Evolutionary conservation across 2,113 vertebrate species (phyloP).

Genomic region (Caracal caracal): DNA sequence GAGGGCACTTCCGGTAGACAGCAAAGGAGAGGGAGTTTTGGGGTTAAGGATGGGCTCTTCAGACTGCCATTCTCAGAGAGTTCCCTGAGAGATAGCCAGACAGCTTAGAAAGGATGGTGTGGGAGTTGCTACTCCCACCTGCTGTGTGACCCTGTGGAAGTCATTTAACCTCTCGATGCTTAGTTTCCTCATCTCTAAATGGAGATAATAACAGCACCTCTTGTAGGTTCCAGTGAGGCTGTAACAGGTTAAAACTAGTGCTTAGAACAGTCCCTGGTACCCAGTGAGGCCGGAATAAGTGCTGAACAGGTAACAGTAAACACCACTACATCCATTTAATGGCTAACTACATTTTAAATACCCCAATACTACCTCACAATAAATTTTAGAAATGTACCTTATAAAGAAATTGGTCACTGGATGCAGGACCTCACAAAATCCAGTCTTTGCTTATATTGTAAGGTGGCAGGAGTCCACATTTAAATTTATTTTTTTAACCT

Average conservation of each 20-base stretch:
- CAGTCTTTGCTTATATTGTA: neutral
- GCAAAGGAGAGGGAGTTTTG: neutral
- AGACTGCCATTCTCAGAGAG: neutral
- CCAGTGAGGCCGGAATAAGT: neutral
- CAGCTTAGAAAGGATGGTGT: neutral
- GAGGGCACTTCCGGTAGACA: neutral
- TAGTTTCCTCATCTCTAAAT: slow-evolving; percentile 16
- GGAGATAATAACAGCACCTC: neutral
- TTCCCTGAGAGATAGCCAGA: neutral
- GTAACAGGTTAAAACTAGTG: neutral
- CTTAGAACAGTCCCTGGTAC: neutral
- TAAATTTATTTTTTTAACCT: neutral
- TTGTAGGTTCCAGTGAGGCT: neutral
- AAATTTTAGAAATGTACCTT: neutral
- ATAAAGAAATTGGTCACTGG: neutral
- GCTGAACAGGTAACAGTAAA: neutral
- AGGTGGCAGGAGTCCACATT: neutral
- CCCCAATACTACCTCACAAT: neutral
- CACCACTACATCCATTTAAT: neutral
- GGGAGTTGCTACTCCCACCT: neutral
- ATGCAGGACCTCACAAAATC: neutral
- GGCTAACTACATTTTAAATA: neutral
- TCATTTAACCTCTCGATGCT: neutral
- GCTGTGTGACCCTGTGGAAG: neutral
- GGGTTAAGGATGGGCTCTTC: neutral